Base-by-base conservation (phyloP, 1,140 invertebrate species). In the Zaprionus ornatus region DNA sequence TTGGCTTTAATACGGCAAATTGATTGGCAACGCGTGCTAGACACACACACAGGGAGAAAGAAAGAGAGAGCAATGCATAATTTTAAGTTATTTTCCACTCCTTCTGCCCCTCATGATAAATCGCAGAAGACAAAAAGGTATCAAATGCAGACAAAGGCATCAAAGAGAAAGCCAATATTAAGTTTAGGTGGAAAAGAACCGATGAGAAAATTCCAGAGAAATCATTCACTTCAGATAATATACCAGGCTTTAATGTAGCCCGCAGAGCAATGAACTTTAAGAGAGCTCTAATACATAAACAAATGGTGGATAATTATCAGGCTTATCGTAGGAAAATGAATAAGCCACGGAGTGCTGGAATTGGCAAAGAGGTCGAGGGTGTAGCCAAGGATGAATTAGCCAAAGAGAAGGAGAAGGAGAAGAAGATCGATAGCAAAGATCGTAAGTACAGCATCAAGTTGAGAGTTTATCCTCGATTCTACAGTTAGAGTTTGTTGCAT, bases 1-100 rank as follows among this genome's bases (percentile, higher is more conserved):
- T 87, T 82, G 65, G 37, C 29, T 77, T 83, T 55, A 80, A 77
- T 74, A 52, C 48, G 63, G 60, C 6, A 74, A 82, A 79, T 62
- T 79, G 62, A 74, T 74, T 71, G 68, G 54, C 71, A 45, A 70
- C 6, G 42, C 15, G 15, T 7, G 13, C 15, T 4, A 19, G 42
- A n/a, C n/a, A n/a, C n/a, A n/a, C n/a, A n/a, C n/a, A n/a, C n/a
- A n/a, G n/a, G n/a, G n/a, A n/a, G n/a, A n/a, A n/a, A n/a, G n/a
- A n/a, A n/a, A 6, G 42, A n/a, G 40, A 17, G 40, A 21, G 42
- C 9, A 9, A 19, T 48, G 42, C 13, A n/a, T 19, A 12, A 21
- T 50, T 21, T 50, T 10, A 13, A 50, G 45, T 7, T 45, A 7
- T 6, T 45, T 45, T 45, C 13, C 37, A 32, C 15, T 7, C 7